Percentiles rank a stretch among this genome's conserved stretches.
These are phyloP conservation scores for Paraescarpia echinospica DNA, from an alignment of 1,140 invertebrate genomes.

Conservation along the genomic window DNA sequence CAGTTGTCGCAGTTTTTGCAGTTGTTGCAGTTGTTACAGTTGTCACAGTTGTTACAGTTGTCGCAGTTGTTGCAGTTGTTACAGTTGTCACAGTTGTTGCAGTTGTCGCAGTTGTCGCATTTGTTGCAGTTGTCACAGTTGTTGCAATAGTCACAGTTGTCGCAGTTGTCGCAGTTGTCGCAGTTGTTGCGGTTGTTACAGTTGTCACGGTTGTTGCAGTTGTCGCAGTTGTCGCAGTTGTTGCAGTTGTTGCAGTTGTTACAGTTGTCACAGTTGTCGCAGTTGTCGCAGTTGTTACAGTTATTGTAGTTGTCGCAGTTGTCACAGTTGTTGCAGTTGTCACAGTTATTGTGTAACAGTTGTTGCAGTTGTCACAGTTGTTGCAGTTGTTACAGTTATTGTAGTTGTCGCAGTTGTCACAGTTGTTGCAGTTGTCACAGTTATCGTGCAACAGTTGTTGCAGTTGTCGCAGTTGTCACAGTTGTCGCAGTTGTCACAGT, in stretches of 20 bases:
- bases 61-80: not conserved
- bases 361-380: not conserved
- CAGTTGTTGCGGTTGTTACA: not conserved
- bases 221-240: not conserved
- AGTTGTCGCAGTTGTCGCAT: not conserved
- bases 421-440: not conserved
- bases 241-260: not conserved
- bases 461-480: not conserved
- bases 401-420: not conserved
- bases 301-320: not conserved
- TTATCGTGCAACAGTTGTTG: not conserved
- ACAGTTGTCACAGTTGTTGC: not conserved
- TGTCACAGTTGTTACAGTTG: not conserved
- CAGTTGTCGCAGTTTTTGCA: not conserved
- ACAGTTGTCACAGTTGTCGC: not conserved
- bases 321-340: not conserved
- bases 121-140: not conserved
- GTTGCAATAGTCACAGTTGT: not conserved
- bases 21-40: not conserved
- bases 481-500: not conserved
- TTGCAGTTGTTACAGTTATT: not conserved
- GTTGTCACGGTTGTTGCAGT: not conserved
- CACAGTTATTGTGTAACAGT: not conserved
- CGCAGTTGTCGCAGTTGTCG: not conserved
- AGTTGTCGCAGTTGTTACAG: not conserved